A percentile compares a stretch with the other conserved stretches of the same genome.
These are phyloP conservation scores for Altica lythri DNA, from an alignment of 2,888 invertebrate species.

Conservation along the genomic window DNA sequence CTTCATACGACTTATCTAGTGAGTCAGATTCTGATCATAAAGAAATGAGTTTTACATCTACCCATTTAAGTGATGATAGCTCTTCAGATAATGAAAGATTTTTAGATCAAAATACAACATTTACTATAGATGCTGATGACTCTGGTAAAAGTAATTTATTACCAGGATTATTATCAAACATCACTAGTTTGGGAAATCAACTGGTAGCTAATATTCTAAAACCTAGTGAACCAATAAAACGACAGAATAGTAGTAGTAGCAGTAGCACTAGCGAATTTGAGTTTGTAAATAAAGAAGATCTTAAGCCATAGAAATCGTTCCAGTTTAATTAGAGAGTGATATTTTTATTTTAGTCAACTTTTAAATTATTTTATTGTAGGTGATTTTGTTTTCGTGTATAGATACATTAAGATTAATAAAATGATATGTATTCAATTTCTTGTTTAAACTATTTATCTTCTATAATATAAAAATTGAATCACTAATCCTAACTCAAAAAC, in stretches of 20 bases:
- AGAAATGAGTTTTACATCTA: slow-evolving; percentile 54
- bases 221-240: slow-evolving; percentile 32
- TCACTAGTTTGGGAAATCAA: slow-evolving; percentile 34
- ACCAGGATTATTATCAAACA: slow-evolving; percentile 29
- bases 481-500: too few relatives aligned
- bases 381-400: too few relatives aligned
- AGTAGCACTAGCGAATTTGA: slow-evolving; percentile 55
- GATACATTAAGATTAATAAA: too few relatives aligned
- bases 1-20: slow-evolving; percentile 45
- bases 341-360: too few relatives aligned
- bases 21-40: slow-evolving; percentile 53
- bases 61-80: slow-evolving; percentile 55
- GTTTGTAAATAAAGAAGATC: slow-evolving; percentile 50
- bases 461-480: too few relatives aligned
- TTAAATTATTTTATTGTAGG: too few relatives aligned
- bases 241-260: slow-evolving; percentile 35
- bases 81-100: slow-evolving; percentile 54
- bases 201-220: slow-evolving; percentile 36
- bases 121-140: slow-evolving; percentile 39
- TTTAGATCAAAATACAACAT: slow-evolving; percentile 49
- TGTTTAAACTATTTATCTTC: too few relatives aligned
- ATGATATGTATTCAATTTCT: too few relatives aligned
- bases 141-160: slow-evolving; percentile 19
- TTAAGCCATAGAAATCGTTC: too few relatives aligned
- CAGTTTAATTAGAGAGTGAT: too few relatives aligned